These are phyloP conservation scores for Typhlichthys subterraneus DNA, from an alignment of 2,797 vertebrate species.

Conservation along the genomic window DNA sequence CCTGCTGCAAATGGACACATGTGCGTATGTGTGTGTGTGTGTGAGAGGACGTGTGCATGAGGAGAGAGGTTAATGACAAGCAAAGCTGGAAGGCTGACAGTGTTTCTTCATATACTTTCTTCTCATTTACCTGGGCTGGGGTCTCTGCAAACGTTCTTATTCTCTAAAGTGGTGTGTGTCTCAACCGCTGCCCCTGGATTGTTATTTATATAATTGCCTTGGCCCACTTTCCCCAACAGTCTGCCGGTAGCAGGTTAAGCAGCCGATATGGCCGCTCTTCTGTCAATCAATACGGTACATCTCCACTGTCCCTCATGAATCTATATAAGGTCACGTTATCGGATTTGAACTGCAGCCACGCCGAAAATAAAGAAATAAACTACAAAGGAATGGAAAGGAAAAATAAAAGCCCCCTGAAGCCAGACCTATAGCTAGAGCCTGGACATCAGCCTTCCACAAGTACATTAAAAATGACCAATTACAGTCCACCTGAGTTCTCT, in stretches of 20 bases:
- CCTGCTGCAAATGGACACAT: not conserved
- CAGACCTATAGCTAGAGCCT: conserved; percentile 16
- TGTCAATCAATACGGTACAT: conserved; percentile 68
- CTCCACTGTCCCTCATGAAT: conserved; percentile 53
- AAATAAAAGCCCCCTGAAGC: conserved; percentile 41
- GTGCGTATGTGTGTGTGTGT: conserved; percentile 4
- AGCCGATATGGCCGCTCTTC: conserved; percentile 65
- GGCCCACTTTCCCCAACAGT: conserved; percentile 59
- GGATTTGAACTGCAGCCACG: conserved; percentile 54
- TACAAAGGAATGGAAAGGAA: not conserved
- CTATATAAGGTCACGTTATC: conserved; percentile 75
- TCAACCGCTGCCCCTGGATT: conserved; percentile 8
- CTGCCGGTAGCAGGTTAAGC: conserved; percentile 14
- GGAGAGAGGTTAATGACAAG: conserved; percentile 14
- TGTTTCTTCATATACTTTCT: not conserved
- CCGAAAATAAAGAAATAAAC: conserved; percentile 27
- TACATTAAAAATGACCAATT: conserved; percentile 54
- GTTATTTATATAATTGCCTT: conserved; percentile 70
- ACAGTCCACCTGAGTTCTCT: conserved; percentile 8
- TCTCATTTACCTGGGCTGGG: not conserved
- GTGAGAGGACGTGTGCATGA: not conserved
- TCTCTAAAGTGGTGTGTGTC: conserved; percentile 24
- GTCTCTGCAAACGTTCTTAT: too few relatives aligned
- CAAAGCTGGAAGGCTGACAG: too few relatives aligned
- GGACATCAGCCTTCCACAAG: conserved; percentile 9